These are phyloP conservation scores for Xestia c-nigrum DNA, from an alignment of 2,888 invertebrate species.

Conservation along the genomic window DNA sequence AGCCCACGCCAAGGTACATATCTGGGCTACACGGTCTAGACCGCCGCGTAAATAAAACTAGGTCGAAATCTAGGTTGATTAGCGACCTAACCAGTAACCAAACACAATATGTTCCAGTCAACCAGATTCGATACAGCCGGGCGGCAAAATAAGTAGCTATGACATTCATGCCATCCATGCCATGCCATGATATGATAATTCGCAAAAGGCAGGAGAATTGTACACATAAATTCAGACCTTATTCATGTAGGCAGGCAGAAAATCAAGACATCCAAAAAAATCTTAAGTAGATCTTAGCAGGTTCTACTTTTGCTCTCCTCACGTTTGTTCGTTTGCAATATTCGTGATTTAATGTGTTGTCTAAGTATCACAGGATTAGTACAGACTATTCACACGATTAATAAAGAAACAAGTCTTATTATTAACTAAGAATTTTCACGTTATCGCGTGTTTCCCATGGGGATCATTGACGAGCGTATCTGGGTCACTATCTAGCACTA, in stretches of 20 bases:
- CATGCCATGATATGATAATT: too few species aligned
- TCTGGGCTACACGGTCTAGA: neutral
- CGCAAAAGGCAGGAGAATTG: too few species aligned
- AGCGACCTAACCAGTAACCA: too few species aligned
- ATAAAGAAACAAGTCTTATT: neutral
- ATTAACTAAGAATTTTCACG: slow-evolving; percentile 19
- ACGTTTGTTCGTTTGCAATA: neutral
- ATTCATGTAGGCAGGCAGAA: too few species aligned
- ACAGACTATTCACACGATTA: neutral
- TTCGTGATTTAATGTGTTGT: neutral
- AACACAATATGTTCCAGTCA: neutral
- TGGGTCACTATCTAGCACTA: slow-evolving; percentile 26
- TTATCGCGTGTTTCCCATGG: slow-evolving; percentile 26
- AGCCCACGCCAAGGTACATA: neutral
- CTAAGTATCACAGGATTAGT: neutral
- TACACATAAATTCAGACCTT: too few species aligned
- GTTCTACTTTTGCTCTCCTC: neutral
- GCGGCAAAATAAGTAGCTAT: too few species aligned
- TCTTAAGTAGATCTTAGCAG: too few species aligned
- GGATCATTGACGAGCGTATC: slow-evolving; percentile 20
- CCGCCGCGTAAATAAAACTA: slow-evolving; percentile 13
- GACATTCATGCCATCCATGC: too few species aligned
- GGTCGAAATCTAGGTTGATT: slow-evolving; percentile 18
- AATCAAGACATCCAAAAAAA: neutral
- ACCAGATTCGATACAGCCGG: neutral